A percentile compares a stretch with the other conserved stretches of the same genome.
Evolutionary conservation across 2,113 vertebrate genomes (phyloP).

Genomic region (Struthio camelus): DNA sequence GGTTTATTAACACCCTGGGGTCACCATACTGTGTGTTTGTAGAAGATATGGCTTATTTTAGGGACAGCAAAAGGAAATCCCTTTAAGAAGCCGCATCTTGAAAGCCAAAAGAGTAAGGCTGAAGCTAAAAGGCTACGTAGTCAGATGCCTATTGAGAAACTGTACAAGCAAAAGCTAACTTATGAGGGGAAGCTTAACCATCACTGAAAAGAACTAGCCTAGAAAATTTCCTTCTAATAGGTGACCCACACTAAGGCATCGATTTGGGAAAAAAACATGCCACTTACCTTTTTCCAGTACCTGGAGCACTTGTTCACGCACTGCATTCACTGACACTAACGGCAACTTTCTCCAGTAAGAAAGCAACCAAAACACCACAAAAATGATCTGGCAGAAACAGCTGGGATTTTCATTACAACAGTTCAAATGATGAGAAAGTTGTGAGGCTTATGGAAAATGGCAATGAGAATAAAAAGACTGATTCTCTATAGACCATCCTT

Average conservation of each 20-base stretch:
- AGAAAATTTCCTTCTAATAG: not conserved
- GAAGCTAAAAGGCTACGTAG: not conserved
- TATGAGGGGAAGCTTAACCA: not conserved
- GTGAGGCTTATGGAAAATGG: not conserved
- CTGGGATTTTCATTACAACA: not conserved
- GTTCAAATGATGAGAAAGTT: not conserved
- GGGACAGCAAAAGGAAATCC: not conserved
- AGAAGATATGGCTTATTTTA: not conserved
- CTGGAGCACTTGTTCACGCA: not conserved
- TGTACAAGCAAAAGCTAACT: not conserved
- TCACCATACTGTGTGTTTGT: not conserved
- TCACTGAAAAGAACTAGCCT: not conserved
- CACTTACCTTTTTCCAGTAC: not conserved
- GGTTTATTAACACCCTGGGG: not conserved
- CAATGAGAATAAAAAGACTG: not conserved
- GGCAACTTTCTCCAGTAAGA: not conserved
- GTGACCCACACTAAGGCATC: not conserved
- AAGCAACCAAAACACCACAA: not conserved
- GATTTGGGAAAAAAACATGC: not conserved
- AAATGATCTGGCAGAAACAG: not conserved
- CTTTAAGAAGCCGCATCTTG: not conserved
- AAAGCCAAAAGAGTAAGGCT: not conserved
- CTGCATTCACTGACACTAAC: not conserved
- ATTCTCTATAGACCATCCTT: not conserved
- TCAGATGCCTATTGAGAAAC: not conserved